Base-by-base conservation (phyloP, 1,140 invertebrate genomes). In the Orchesella cincta region DNA sequence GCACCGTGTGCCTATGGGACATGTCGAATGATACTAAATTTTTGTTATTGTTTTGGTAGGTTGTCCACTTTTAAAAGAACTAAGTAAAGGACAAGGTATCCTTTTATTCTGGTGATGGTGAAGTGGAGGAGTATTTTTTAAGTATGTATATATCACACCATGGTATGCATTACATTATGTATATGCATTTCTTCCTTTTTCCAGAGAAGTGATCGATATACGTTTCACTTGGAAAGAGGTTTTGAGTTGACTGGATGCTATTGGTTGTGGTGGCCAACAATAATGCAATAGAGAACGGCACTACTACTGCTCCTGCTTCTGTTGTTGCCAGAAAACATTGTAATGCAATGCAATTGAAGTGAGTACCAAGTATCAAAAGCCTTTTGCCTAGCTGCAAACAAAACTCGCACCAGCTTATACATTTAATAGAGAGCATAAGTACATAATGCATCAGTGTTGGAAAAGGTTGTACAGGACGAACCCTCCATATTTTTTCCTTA, bases 151-250 rank as follows among this genome's bases (percentile, higher is more conserved):
- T n/a, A n/a, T n/a, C 62, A 33, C 62, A 67, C 29, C n/a, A 67
- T 16, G 14, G 33, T 3, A 67, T 67, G 31, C 8, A 67, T 26
- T 67, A 57, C 62, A 31, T 33, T 18, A 29, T 31, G 23, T 67
- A 31, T 29, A 67, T 29, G 26, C 62, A 67, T 67, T 31, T 33
- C 8, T 29, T 8, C 23, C 33, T 29, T 67, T 29, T 23, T 67
- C 62, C 62, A 18, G 62, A n/a, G n/a, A 29, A 67, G 62, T 12
- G 33, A 67, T 67, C 62, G 31, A 67, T 67, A 67, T 67, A 23
- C 31, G 62, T 67, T 67, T 29, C 62, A 67, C 62, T 67, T 67
- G 62, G 62, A 67, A 67, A 67, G n/a, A 67, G 62, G 62, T 67
- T 67, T 67, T 67, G 31, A 67, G 62, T 33, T 67, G 62, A 67